Percentiles rank a stretch among this genome's conserved stretches.
These are phyloP conservation scores for Xestoiulus laeticollis DNA, from an alignment of 2,888 invertebrate genomes.

Conservation along the genomic window DNA sequence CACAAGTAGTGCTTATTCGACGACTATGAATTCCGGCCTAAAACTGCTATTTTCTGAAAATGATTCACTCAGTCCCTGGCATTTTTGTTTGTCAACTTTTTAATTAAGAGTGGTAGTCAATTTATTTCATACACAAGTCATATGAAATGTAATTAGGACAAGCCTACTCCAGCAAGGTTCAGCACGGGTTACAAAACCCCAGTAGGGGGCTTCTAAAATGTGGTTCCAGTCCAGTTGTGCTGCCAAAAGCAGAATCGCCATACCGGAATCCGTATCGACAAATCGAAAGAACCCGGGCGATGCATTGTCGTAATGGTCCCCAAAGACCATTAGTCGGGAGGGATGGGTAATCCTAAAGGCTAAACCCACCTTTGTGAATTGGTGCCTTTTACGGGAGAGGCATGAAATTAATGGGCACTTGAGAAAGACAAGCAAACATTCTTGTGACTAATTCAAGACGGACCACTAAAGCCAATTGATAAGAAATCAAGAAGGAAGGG, in stretches of 20 bases:
- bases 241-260: background rate
- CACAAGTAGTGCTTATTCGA: too few relatives aligned
- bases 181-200: background rate
- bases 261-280: background rate
- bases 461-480: background rate
- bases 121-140: conserved; percentile 26
- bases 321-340: background rate
- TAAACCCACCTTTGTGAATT: background rate
- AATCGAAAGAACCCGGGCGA: background rate
- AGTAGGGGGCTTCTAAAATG: background rate
- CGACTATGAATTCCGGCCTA: too few relatives aligned
- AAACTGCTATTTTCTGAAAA: too few relatives aligned
- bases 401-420: conserved; percentile 12
- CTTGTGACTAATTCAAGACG: background rate
- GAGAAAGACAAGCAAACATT: background rate
- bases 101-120: background rate
- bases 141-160: background rate
- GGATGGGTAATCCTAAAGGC: background rate
- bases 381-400: background rate
- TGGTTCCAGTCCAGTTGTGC: background rate
- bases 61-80: background rate
- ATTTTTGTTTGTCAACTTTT: background rate
- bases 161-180: background rate
- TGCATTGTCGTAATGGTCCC: background rate
- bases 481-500: background rate